Base-by-base conservation (phyloP, 2,888 invertebrate genomes). In the Drosophila helvetica region DNA sequence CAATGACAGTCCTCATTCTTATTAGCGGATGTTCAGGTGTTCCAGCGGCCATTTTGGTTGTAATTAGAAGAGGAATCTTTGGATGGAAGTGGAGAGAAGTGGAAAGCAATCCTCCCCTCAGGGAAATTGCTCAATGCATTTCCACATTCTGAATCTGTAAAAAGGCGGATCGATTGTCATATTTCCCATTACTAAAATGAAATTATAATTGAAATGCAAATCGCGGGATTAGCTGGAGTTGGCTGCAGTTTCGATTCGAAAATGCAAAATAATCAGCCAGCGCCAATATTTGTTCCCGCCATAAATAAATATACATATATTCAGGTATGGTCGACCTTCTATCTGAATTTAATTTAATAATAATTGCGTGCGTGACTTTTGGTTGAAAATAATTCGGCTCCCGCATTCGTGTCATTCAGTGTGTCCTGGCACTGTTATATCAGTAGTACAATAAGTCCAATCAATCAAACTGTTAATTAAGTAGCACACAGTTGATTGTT, bases 391-490 rank as follows among this genome's bases (percentile, higher is more conserved):
- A 54, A 62, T 54, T 54, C 53, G 22, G n/a, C 17, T 15, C n/a
- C n/a, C 15, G 42, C 61, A n/a, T 54, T 43, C 51, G 45, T 47
- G 59, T 46, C 45, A 25, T 18, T n/a, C 33, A 30, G 45, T 19
- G 22, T 57, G 47, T 15, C 12, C 73, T 15, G 74, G 10, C 53
- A 56, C 53, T 72, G 73, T 69, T 70, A 60, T 70, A 77, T 66
- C 77, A 74, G 64, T 70, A 67, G 66, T 46, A 69, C 57, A 84
- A 79, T 79, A 59, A 65, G 71, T 64, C 59, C 78, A 79, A 85
- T 83, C 85, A 85, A 85, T 83, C 85, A 83, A 74, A 75, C 74
- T 77, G 77, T 85, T 79, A 85, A 85, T 83, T 83, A 80, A 83
- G 82, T 82, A 77, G 65, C 80, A 67, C 62, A 46, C 63, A 77